phyloP scores from a whole-genome alignment of 2,113 vertebrate species.

The Chionodraco myersi region DNA sequence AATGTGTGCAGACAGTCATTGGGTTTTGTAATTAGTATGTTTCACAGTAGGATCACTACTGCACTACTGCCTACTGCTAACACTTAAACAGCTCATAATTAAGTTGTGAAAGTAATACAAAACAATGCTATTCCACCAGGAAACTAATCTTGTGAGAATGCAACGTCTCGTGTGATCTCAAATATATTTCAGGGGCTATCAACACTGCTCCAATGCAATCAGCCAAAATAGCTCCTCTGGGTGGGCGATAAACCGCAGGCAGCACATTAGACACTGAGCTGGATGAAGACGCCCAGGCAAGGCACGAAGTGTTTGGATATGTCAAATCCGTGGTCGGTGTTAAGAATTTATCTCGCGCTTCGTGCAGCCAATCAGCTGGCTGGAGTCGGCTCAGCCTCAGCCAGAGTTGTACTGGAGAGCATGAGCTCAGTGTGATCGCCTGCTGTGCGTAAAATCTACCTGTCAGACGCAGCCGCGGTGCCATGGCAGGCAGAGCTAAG shows the following conservation, averaged over 20 bases:
- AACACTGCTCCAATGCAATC: conserved; percentile 22
- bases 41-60: too few species aligned
- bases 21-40: too few species aligned
- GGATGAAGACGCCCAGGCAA: conserved; percentile 24
- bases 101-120: conserved; percentile 14
- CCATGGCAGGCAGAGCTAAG: conserved; percentile 46
- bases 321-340: conserved; percentile 24
- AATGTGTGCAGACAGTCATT: too few species aligned
- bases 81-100: background rate
- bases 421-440: conserved; percentile 42
- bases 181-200: conserved; percentile 2
- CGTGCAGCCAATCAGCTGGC: conserved; percentile 58
- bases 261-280: conserved; percentile 5
- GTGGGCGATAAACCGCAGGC: conserved; percentile 17
- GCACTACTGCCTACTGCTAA: too few species aligned
- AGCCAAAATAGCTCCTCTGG: conserved; percentile 18
- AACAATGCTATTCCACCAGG: conserved; percentile 18
- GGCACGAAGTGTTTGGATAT: conserved; percentile 34
- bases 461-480: conserved; percentile 60
- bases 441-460: conserved; percentile 73
- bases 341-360: conserved; percentile 50
- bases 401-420: conserved; percentile 61
- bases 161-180: conserved; percentile 23
- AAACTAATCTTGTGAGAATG: conserved; percentile 12
- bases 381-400: conserved; percentile 41